phyloP scores from a whole-genome alignment of 23 tunicate species.

The Botrylloides violaceus region DNA sequence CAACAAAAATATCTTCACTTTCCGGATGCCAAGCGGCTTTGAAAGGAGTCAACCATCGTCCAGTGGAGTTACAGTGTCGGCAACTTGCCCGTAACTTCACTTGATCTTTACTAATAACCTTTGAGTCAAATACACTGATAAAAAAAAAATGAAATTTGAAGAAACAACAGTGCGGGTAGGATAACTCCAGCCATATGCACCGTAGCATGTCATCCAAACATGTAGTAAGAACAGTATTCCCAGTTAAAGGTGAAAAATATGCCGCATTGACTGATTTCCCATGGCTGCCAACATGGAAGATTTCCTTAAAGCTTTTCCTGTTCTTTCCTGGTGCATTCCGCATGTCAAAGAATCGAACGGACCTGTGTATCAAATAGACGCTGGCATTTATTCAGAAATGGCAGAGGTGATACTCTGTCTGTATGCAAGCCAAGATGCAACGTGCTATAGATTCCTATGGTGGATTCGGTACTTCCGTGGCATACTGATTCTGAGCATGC shows the following conservation, averaged over 20 bases:
- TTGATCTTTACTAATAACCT: not conserved
- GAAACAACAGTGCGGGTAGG: too few relatives aligned
- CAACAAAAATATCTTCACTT: constrained; percentile 51
- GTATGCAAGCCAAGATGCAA: too few relatives aligned
- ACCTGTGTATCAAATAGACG: not conserved
- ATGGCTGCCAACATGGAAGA: constrained; percentile 23
- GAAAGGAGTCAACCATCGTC: constrained; percentile 62
- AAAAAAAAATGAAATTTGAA: not conserved
- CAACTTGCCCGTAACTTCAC: constrained; percentile 10
- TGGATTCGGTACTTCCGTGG: too few relatives aligned
- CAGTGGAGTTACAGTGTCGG: constrained; percentile 55
- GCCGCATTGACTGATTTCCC: constrained; percentile 50
- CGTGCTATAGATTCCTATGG: too few relatives aligned
- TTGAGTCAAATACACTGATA: constrained; percentile 40
- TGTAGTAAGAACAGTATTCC: constrained; percentile 49
- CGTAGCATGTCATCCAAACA: constrained; percentile 44
- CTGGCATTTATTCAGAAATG: not conserved
- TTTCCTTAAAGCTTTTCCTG: constrained; percentile 26
- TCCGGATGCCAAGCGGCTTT: constrained; percentile 67
- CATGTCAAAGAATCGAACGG: constrained; percentile 38
- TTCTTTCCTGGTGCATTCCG: constrained; percentile 19
- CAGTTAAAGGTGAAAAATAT: constrained; percentile 69
- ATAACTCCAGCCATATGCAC: too few relatives aligned
- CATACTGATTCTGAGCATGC: too few relatives aligned
- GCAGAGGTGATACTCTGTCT: not conserved